Evolutionary conservation across 2,888 invertebrate genomes (phyloP), one percentile per base, ranked within the genome.

Genomic region (Eretmocerus hayati): DNA sequence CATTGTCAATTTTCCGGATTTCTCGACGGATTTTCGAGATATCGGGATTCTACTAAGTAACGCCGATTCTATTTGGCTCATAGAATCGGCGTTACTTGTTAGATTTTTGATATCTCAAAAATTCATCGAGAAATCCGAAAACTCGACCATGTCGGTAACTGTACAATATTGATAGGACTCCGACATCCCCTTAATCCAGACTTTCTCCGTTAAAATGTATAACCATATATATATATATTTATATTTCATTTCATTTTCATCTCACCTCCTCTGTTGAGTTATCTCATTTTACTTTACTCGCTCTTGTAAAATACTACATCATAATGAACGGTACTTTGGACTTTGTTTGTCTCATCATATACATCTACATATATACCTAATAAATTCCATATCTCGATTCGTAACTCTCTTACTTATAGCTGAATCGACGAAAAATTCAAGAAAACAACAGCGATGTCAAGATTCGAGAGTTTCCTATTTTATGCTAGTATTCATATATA

Each of bases 241-340:
- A 30, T 30, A n/a, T n/a, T 46, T 46, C 37, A 44, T 42, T 44
- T n/a, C n/a, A n/a, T n/a, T n/a, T 31, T 39, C 35, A 21, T n/a
- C 40, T 15, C 15, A 26, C 18, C 13, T 16, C 30, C 30, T 46
- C 21, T 26, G 15, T 47, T 48, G n/a, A 6, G 33, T 18, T 30
- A 23, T 22, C 20, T 45, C 26, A 33, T 21, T 47, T 33, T 32
- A 42, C 22, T 42, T 16, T 48, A 21, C 33, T 33, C 33, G 30
- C 37, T 52, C 26, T 48, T 36, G 31, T 45, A 45, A 45, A 42
- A 47, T 23, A 31, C 44, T 44, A 37, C 36, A 51, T 47, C 47
- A 44, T 43, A 37, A 43, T 51, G 39, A 51, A 51, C 51, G 37
- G 36, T 48, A 52, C 44, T 52, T 45, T 47, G 48, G 48, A 48